Evolutionary conservation across 1,140 invertebrate genomes (phyloP).

Genomic region (Hycleus cichorii): DNA sequence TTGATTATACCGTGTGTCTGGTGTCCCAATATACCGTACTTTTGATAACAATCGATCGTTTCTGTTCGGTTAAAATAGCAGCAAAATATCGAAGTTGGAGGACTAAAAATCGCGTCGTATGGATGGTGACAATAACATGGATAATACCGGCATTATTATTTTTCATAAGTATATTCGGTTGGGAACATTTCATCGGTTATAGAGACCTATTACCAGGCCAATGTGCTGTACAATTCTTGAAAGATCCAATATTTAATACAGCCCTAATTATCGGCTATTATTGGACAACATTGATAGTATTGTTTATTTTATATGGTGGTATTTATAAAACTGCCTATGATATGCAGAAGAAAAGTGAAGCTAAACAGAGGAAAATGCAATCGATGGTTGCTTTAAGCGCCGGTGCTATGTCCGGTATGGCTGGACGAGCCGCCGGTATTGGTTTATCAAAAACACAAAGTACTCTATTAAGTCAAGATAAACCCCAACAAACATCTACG

Average conservation of each 20-base stretch:
- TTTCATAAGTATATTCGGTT: conserved; percentile 98
- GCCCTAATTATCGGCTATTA: conserved; percentile 97
- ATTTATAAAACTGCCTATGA: conserved; percentile 98
- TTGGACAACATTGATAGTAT: conserved; percentile 90
- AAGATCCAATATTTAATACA: conserved; percentile 96
- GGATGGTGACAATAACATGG: conserved; percentile 96
- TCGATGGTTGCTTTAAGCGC: conserved; percentile 85
- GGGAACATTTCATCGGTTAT: conserved; percentile 95
- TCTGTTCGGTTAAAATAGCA: conserved; percentile 98
- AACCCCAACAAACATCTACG: conserved; percentile 41
- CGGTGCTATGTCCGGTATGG: conserved; percentile 82
- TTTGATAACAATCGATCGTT: conserved; percentile 96
- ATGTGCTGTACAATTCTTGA: conserved; percentile 96
- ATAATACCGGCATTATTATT: conserved; percentile 94
- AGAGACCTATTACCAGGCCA: conserved; percentile 78
- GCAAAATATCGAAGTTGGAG: conserved; percentile 95
- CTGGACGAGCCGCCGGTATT: conserved; percentile 77
- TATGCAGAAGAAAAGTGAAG: conserved; percentile 96
- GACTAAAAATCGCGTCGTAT: conserved; percentile 85
- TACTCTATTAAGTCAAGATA: conserved; percentile 62
- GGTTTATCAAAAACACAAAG: conserved; percentile 72
- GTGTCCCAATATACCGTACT: conserved; percentile 99
- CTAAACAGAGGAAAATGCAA: conserved; percentile 89
- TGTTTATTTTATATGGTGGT: conserved; percentile 91
- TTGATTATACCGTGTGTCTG: conserved; percentile 98